These are phyloP conservation scores for Dendropsophus ebraccatus DNA, from an alignment of 2,113 vertebrate genomes.

Conservation along the genomic window DNA sequence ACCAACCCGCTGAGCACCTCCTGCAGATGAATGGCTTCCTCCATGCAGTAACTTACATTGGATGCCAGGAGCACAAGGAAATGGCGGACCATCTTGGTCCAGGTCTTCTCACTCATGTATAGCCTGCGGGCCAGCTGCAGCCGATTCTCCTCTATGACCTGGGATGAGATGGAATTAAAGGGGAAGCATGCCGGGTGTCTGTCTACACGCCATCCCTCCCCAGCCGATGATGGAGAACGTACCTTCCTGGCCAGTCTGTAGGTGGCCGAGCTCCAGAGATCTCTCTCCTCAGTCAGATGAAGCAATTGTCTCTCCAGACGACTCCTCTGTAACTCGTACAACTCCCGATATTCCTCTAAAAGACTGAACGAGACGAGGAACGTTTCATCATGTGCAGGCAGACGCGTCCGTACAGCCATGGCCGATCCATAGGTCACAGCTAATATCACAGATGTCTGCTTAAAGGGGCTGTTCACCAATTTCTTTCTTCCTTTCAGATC, in stretches of 20 bases:
- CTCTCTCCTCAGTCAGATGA: conserved; percentile 76
- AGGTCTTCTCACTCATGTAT: conserved; percentile 76
- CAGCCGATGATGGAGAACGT: conserved; percentile 1
- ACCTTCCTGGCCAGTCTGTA: conserved; percentile 82
- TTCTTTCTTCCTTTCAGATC: too few species aligned
- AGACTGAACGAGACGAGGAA: conserved; percentile 69
- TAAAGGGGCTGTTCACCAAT: too few species aligned
- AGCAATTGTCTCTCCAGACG: conserved; percentile 78
- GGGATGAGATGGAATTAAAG: not conserved
- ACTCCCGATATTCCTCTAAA: conserved; percentile 80
- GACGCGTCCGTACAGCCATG: not conserved
- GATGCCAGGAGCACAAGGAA: conserved; percentile 73
- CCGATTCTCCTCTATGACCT: conserved; percentile 83
- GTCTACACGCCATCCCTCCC: too few species aligned
- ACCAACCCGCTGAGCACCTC: not conserved
- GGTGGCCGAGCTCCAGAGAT: conserved; percentile 77
- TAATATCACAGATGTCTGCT: too few species aligned
- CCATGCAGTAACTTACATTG: conserved; percentile 67
- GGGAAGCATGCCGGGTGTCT: too few species aligned
- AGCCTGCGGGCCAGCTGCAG: conserved; percentile 76
- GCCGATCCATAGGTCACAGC: not conserved
- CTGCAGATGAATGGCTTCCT: not conserved
- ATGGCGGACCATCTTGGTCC: conserved; percentile 75
- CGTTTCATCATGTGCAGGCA: not conserved
- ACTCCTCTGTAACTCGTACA: conserved; percentile 81